Evolutionary conservation across 2,113 vertebrate genomes (phyloP), one percentile per base, ranked within the genome.

Genomic region (Eonycteris spelaea): DNA sequence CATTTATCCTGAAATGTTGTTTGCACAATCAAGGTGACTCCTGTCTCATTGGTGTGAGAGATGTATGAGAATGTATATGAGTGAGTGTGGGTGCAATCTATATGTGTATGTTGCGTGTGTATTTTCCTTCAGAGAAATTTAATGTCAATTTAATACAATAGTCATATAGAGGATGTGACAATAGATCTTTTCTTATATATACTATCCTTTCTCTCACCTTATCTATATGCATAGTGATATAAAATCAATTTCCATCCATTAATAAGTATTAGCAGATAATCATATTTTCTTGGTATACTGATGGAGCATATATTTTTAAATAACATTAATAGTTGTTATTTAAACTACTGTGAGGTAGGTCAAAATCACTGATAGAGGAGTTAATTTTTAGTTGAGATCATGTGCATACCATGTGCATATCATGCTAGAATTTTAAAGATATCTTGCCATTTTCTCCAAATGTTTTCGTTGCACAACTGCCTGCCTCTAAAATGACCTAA

Each of bases 241-340:
- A 86, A 89, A 84, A 70, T 67, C 40, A 82, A 83, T 92, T 77
- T 93, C 15, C 53, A 86, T 90, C 94, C 95, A 33, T 82, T 86
- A 92, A 65, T 88, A 93, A 63, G 24, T 53, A 57, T 74, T 79
- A 95, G 43, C 75, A 26, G 8, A 86, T 68, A 83, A 92, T 79
- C 18, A 95, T 2, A 57, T 11, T 89, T 88, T 94, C 51, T 77
- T 74, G 67, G 30, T 15, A 70, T 59, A 21, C 28, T 73, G 5
- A 83, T 24, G 6, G 28, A 94, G 18, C 30, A 68, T 15, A 35
- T 68, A 83, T 48, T 86, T 84, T 75, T 48, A 82, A 95, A 75
- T 51, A 61, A 61, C 75, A 95, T 70, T 28, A 84, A 40, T 16
- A 51, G 51, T 16, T 51, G 51, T 51, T 51, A 51, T 16, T 71